phyloP scores from a whole-genome alignment of 2,113 vertebrate genomes.

The Dunckerocampus dactyliophorus region DNA sequence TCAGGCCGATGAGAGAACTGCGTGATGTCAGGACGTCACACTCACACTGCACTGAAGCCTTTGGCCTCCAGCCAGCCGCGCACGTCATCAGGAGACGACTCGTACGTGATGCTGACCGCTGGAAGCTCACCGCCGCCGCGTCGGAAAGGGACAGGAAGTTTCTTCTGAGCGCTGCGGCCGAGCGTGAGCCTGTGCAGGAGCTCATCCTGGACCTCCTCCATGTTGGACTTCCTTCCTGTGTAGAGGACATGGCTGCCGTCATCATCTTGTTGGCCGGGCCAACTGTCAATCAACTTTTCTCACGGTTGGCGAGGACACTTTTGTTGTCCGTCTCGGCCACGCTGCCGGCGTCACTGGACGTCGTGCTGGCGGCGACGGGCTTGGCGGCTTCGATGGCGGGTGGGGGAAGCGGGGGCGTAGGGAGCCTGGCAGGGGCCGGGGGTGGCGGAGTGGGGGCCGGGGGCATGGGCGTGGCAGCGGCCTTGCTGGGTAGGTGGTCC shows the following conservation, averaged over 20 bases:
- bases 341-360: constrained; percentile 75
- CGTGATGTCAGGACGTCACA: constrained; percentile 16
- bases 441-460: constrained; percentile 60
- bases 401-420: constrained; percentile 65
- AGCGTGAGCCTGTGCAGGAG: constrained; percentile 88
- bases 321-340: constrained; percentile 69
- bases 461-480: constrained; percentile 34
- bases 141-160: constrained; percentile 76
- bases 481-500: constrained; percentile 67
- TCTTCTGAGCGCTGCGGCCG: constrained; percentile 86
- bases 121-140: constrained; percentile 43
- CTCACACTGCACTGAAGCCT: constrained; percentile 91
- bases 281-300: constrained; percentile 17
- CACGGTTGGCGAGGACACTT: constrained; percentile 64
- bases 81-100: constrained; percentile 83
- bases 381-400: constrained; percentile 10
- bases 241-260: neutral
- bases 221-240: constrained; percentile 90
- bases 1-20: neutral
- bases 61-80: constrained; percentile 85
- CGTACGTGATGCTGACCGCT: constrained; percentile 78
- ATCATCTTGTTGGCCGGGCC: too few species aligned
- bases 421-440: constrained; percentile 52
- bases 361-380: constrained; percentile 66
- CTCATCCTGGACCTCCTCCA: constrained; percentile 97